These are phyloP conservation scores for Oncopeltus fasciatus DNA, from an alignment of 1,140 invertebrate genomes.

Conservation along the genomic window DNA sequence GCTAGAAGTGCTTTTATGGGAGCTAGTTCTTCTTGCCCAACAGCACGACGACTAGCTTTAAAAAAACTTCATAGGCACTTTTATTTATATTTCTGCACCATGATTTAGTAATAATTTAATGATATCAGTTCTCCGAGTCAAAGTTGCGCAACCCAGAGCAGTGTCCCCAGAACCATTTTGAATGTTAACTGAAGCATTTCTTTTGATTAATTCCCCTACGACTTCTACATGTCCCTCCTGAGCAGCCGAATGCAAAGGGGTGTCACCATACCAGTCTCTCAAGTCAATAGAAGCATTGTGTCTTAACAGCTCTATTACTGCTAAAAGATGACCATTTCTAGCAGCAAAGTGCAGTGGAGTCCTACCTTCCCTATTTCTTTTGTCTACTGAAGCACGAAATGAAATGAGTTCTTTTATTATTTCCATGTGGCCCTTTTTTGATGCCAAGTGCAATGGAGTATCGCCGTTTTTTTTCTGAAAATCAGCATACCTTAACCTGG, in stretches of 20 bases:
- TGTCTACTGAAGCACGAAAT: not conserved
- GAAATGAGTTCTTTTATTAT: not conserved
- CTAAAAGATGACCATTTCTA: not conserved
- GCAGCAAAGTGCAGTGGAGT: not conserved
- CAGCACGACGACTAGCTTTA: too few species aligned
- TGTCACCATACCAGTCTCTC: not conserved
- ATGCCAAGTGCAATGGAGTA: not conserved
- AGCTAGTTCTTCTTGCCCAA: too few species aligned
- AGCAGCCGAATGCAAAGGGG: not conserved
- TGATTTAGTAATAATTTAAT: not conserved
- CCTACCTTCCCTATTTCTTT: not conserved
- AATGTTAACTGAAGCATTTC: not conserved
- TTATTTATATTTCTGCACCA: not conserved
- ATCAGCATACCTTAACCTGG: not conserved
- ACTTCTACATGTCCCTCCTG: not conserved
- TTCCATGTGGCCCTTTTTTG: not conserved
- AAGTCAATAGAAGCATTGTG: not conserved
- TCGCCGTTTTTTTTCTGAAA: not conserved
- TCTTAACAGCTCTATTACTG: not conserved
- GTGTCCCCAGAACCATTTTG: not conserved
- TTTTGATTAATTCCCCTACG: not conserved
- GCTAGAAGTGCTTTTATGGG: too few species aligned
- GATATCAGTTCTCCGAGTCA: not conserved
- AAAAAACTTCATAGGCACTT: too few species aligned
- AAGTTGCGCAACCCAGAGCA: not conserved